These are phyloP conservation scores for Pseudobourletiella spinata DNA, from an alignment of 1,140 invertebrate species.

Conservation along the genomic window DNA sequence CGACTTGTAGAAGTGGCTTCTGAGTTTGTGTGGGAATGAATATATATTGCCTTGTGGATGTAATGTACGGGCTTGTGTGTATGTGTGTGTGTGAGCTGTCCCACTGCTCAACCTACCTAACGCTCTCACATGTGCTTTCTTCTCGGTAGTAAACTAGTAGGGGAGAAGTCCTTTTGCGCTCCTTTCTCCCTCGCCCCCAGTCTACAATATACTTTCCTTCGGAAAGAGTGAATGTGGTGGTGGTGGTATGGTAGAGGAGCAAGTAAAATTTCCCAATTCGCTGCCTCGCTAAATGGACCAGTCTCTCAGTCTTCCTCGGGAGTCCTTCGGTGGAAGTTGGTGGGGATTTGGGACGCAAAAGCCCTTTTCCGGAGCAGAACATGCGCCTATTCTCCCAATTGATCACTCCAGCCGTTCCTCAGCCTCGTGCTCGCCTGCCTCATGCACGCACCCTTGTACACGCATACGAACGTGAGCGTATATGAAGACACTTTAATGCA, in stretches of 20 bases:
- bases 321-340: not conserved
- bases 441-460: not conserved
- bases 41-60: too few species aligned
- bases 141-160: not conserved
- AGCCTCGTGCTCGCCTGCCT: not conserved
- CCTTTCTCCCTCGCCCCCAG: too few species aligned
- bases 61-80: too few species aligned
- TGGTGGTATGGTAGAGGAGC: not conserved
- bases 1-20: too few species aligned
- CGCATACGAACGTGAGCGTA: too few species aligned
- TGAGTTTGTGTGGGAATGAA: too few species aligned
- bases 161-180: too few species aligned
- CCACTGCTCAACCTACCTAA: too few species aligned
- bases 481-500: too few species aligned
- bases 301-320: not conserved
- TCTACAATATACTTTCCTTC: too few species aligned
- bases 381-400: conserved; percentile 17
- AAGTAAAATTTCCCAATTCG: not conserved
- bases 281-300: not conserved
- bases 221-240: not conserved
- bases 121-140: too few species aligned
- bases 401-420: not conserved
- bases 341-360: not conserved
- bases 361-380: conserved; percentile 1
- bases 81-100: too few species aligned